Conservation (phyloP, 1,140 invertebrate species). For the Yoshiicerus persimilis region DNA sequence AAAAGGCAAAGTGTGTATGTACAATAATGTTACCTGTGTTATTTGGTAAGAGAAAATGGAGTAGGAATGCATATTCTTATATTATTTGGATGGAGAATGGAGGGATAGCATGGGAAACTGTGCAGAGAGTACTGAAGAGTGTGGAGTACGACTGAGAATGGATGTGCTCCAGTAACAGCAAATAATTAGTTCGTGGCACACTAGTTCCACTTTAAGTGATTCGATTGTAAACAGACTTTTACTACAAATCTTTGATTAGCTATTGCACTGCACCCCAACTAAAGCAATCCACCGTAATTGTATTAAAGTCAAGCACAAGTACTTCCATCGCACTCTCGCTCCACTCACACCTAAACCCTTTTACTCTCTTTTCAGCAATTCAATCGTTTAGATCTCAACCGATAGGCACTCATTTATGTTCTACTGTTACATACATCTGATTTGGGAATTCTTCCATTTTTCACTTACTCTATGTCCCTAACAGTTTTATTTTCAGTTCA, state of each 20-base stretch:
- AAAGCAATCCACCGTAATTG: background rate
- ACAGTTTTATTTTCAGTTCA: background rate
- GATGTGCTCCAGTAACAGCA: background rate
- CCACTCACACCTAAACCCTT: background rate
- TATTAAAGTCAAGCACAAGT: background rate
- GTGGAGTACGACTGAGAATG: background rate
- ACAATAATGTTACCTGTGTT: background rate
- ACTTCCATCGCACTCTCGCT: background rate
- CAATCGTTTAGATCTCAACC: background rate
- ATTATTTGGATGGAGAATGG: background rate
- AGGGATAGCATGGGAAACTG: background rate
- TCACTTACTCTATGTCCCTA: background rate
- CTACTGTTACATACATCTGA: background rate
- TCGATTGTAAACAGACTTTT: background rate
- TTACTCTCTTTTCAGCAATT: background rate
- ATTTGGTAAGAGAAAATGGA: background rate
- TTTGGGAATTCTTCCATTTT: background rate
- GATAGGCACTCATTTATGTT: background rate
- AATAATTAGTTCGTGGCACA: conserved; percentile 3
- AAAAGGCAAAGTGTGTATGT: background rate
- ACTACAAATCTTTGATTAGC: background rate
- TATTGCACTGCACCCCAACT: background rate
- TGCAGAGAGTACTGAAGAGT: background rate
- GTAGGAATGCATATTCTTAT: background rate
- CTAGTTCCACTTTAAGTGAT: background rate